Conservation (phyloP, 2,113 vertebrate species). For the Uria lomvia region DNA sequence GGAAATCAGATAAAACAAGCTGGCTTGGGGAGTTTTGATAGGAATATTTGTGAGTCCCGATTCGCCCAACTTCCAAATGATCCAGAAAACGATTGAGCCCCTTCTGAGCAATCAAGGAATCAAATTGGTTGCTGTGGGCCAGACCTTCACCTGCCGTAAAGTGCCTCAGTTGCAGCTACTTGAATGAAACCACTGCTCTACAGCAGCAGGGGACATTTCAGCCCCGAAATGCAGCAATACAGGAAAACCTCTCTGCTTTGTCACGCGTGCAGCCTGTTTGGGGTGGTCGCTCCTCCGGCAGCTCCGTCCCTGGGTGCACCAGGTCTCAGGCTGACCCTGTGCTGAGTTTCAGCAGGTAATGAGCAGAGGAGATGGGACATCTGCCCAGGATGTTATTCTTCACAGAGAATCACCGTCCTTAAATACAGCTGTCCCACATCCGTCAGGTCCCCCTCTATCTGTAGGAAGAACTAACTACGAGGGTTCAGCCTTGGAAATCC, state of each 20-base stretch:
- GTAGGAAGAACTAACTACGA: neutral
- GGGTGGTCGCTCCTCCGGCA: neutral
- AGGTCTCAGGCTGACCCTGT: neutral
- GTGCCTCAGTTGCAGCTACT: neutral
- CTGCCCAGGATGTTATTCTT: neutral
- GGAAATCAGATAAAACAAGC: conserved; percentile 11
- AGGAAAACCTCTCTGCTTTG: neutral
- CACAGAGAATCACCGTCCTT: neutral
- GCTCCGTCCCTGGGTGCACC: neutral
- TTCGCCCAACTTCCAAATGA: neutral
- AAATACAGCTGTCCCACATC: neutral
- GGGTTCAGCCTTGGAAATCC: neutral
- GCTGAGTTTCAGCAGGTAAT: neutral
- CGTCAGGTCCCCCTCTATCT: neutral
- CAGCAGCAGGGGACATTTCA: neutral
- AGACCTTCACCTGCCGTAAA: neutral
- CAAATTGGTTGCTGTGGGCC: neutral
- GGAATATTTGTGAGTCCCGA: neutral
- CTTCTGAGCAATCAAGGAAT: conserved; percentile 23
- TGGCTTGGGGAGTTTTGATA: neutral
- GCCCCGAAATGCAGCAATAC: neutral
- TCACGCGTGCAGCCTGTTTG: neutral
- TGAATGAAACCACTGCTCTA: neutral
- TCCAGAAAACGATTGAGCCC: neutral
- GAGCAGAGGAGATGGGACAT: neutral